Evolutionary conservation across 2,113 vertebrate species (phyloP).

Genomic region (Centropus unirufus): DNA sequence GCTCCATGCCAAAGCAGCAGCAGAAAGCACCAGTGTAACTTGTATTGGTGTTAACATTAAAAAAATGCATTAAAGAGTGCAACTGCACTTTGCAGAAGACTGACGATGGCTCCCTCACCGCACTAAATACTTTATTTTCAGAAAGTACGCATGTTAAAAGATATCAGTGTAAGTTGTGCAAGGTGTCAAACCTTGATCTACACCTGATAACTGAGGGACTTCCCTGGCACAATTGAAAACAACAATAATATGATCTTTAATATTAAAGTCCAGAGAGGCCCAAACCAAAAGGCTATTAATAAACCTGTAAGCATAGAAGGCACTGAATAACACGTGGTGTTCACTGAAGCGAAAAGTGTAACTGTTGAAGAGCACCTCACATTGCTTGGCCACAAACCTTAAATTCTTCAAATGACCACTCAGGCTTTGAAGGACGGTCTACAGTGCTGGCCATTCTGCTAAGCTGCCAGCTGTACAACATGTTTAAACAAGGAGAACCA

Average conservation of each 20-base stretch:
- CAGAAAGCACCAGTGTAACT: neutral
- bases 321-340: neutral
- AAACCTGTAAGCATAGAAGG: neutral
- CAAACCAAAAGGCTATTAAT: neutral
- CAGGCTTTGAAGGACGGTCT: neutral
- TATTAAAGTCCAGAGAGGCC: neutral
- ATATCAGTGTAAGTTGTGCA: neutral
- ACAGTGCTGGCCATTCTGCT: neutral
- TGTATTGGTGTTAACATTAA: neutral
- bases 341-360: neutral
- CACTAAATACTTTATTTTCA: neutral
- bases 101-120: neutral
- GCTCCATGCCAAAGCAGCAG: neutral
- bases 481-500: neutral
- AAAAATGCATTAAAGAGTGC: conserved; percentile 3
- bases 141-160: neutral
- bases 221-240: neutral
- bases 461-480: neutral
- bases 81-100: neutral
- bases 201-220: neutral
- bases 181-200: neutral
- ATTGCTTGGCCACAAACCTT: neutral
- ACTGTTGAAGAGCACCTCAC: neutral
- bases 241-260: neutral
- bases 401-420: neutral